Conservation (phyloP, 2,113 vertebrate genomes). For the Platysteira castanea region DNA sequence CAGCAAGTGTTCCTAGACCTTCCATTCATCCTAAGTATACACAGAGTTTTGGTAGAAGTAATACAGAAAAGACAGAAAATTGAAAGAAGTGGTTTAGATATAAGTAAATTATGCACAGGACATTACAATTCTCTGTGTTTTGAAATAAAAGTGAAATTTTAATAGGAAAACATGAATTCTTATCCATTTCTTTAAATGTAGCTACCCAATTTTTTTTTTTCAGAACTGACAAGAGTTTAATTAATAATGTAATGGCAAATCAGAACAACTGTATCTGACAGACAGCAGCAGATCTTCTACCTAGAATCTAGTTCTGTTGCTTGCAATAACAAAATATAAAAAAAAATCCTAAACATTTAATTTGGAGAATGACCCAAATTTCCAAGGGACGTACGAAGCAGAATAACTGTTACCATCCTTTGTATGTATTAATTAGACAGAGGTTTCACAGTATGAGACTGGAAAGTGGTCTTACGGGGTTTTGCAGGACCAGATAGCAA, state of each 20-base stretch:
- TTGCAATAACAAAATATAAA: background rate
- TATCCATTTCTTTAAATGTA: background rate
- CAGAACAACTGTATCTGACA: background rate
- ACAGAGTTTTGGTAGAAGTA: background rate
- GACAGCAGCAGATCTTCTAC: background rate
- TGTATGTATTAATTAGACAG: background rate
- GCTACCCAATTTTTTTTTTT: background rate
- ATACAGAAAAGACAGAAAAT: background rate
- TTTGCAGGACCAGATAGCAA: background rate
- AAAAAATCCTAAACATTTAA: background rate
- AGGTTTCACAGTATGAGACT: background rate
- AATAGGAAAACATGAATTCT: background rate
- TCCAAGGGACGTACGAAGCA: background rate
- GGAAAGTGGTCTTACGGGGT: background rate
- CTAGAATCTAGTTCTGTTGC: background rate
- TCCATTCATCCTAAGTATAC: background rate
- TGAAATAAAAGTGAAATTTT: background rate
- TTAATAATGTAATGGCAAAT: background rate
- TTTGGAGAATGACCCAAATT: background rate
- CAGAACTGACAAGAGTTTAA: background rate
- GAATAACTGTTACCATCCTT: background rate
- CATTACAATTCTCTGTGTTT: background rate
- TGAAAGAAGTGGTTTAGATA: background rate
- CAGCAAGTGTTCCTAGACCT: background rate
- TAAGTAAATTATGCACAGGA: background rate